Percentiles rank a stretch among this genome's conserved stretches.
These are phyloP conservation scores for Physocephala rufipes DNA, from an alignment of 2,888 invertebrate genomes.

Conservation along the genomic window DNA sequence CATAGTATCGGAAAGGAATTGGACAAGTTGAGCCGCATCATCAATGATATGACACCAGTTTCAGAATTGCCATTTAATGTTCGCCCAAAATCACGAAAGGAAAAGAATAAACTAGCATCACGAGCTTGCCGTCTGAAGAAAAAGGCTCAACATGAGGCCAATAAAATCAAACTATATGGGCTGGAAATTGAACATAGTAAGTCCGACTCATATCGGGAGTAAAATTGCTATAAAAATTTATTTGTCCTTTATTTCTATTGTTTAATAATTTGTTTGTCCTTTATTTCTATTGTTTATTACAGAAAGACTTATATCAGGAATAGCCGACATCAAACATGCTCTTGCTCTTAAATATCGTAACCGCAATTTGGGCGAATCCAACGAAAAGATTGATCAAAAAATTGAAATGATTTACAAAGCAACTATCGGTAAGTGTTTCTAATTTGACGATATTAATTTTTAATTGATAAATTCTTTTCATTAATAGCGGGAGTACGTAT, in stretches of 20 bases:
- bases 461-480: not conserved
- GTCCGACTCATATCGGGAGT: too few species aligned
- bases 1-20: conserved; percentile 91
- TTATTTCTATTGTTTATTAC: conserved; percentile 62
- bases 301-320: conserved; percentile 83
- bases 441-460: not conserved
- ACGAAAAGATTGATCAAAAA: conserved; percentile 75
- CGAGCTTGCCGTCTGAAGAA: conserved; percentile 97
- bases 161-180: conserved; percentile 94
- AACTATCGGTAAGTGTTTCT: conserved; percentile 55
- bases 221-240: conserved; percentile 6
- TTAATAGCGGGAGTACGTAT: conserved; percentile 78
- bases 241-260: conserved; percentile 18
- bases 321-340: conserved; percentile 80
- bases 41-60: conserved; percentile 96
- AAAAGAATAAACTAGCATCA: conserved; percentile 97
- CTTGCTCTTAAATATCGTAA: conserved; percentile 71
- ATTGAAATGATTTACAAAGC: conserved; percentile 72
- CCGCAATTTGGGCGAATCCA: conserved; percentile 57
- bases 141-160: conserved; percentile 98
- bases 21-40: conserved; percentile 87
- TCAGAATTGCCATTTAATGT: conserved; percentile 91
- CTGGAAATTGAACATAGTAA: conserved; percentile 94
- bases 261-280: conserved; percentile 11
- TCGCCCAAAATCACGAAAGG: conserved; percentile 92